Evolutionary conservation across 1,140 invertebrate genomes (phyloP), one percentile per base, ranked within the genome.

Genomic region (Macrotrachela quadricornifera): DNA sequence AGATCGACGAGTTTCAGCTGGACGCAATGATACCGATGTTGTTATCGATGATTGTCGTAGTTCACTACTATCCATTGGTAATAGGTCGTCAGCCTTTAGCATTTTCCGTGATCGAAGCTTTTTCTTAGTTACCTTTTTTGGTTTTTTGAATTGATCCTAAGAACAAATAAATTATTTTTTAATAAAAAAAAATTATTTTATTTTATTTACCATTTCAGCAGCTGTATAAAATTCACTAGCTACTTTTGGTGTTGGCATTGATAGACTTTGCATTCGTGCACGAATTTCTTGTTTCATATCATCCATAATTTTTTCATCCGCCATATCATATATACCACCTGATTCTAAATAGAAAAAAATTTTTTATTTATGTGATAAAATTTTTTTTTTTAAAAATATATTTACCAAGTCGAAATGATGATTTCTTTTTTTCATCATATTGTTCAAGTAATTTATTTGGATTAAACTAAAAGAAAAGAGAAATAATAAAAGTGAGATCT

Each of bases 141-240:
- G 75, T 69, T 95, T 95, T 64, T 92, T 94, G 67, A 97, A 88
- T 64, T 79, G 75, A 40, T 83, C 74, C 65, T 57, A 65, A 63
- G 37, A 30, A 30, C 2, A 30, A 30, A 30, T 2, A 30, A 30
- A 30, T 30, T 30, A 2, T 30, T 30, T 30, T 4, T 30, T 30
- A 8, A 30, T 30, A 2, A 30, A 30, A 30, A 2, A 30, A 30
- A 4, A n/a, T n/a, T n/a, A n/a, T 15, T 40, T 50, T 39, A n/a
- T 47, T 46, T 45, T 53, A 61, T 58, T 55, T 53, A 61, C 54
- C 65, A 87, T 71, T 71, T 92, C 86, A 53, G 79, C 76, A 55
- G 80, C 75, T 53, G 82, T 83, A 57, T 82, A 82, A 69, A 90
- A 95, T 66, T 95, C 88, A 10, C 79, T 79, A 1, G 86, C 86